Evolutionary conservation across 35 echinoderm and acorn worm species (phyloP), one percentile per base, ranked within the genome.

Genomic region (Stichopus chloronotus): DNA sequence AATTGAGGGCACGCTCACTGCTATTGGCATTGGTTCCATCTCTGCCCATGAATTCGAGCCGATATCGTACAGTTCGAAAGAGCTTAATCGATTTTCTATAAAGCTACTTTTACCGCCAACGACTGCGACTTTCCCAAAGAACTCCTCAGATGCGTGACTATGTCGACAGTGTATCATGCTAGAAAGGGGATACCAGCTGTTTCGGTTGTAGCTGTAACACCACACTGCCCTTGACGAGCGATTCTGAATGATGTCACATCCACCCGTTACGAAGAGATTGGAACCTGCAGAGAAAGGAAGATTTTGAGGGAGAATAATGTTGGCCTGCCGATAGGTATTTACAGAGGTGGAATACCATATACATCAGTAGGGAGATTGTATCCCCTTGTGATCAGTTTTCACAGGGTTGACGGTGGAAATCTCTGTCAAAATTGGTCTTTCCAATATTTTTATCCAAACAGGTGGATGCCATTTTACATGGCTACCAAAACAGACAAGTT

Each of bases 81-180:
- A 88, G n/a, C 78, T 83, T 8, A 96, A 83, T n/a, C 95, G 79
- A 65, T 55, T 61, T 6, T 96, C 90, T 55, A 52, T 58, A 2
- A 72, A 57, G 8, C 92, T 94, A 60, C 91, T 94, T 56, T 97
- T 94, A 16, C 96, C 96, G 56, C 96, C 93, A 52, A 97, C 92
- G 25, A 97, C 96, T n/a, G 92, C 89, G 7, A 95, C 5, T 9
- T 78, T 87, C 6, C 79, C 87, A 61, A 84, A 82, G 10, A 90
- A 43, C 12, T 59, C 57, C 0, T 88, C 56, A 63, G 96, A 92
- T 54, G 91, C 96, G 56, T 97, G 96, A 16, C 90, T 93, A 58
- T 94, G 93, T 25, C 96, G 84, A 55, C 93, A 77, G 17, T 93
- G 59, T 2, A 93, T 77, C 79, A 97, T 56, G 65, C 76, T 80